phyloP scores from a whole-genome alignment of 1,140 invertebrate species.

The Cyclina sinensis region DNA sequence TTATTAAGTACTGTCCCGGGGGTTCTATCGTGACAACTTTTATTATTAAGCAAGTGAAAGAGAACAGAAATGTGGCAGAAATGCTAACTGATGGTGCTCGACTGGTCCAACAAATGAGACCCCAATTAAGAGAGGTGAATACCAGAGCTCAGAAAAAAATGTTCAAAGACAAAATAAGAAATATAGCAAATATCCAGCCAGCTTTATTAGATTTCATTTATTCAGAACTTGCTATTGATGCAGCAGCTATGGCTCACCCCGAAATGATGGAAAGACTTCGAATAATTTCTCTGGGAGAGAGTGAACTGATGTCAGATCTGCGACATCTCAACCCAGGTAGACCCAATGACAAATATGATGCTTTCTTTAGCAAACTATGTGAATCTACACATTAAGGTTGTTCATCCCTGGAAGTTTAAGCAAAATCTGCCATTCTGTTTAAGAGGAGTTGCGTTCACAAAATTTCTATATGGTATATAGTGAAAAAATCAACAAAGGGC shows the following conservation, averaged over 20 bases:
- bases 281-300: conserved; percentile 65
- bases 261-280: conserved; percentile 12
- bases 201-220: conserved; percentile 30
- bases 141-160: conserved; percentile 49
- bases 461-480: too few relatives aligned
- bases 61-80: conserved; percentile 22
- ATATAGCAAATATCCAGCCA: conserved; percentile 50
- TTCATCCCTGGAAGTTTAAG: too few relatives aligned
- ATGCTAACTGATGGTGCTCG: conserved; percentile 46
- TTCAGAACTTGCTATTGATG: conserved; percentile 44
- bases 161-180: conserved; percentile 36
- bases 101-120: conserved; percentile 21
- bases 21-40: background rate
- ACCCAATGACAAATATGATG: conserved; percentile 65
- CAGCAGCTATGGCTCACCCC: background rate
- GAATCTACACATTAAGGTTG: too few relatives aligned
- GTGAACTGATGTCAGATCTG: conserved; percentile 59
- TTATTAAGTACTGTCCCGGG: conserved; percentile 43
- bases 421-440: too few relatives aligned
- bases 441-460: too few relatives aligned
- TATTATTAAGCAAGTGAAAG: conserved; percentile 5
- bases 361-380: conserved; percentile 50
- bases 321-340: conserved; percentile 63
- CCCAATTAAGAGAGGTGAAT: conserved; percentile 48
- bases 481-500: too few relatives aligned